phyloP scores from a whole-genome alignment of 2,888 invertebrate genomes.

The Leucoptera coffeella region DNA sequence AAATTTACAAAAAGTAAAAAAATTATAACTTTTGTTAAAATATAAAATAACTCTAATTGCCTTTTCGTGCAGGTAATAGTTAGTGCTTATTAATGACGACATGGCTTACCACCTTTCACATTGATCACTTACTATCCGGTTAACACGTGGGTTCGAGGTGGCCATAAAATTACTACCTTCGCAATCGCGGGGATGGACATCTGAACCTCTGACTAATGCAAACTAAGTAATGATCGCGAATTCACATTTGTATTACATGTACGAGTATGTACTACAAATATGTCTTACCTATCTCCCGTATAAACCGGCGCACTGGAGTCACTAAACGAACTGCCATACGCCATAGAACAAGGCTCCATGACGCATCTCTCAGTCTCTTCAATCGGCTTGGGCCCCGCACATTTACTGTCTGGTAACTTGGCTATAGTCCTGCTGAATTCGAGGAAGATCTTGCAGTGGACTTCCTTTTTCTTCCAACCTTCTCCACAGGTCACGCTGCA shows the following conservation, averaged over 20 bases:
- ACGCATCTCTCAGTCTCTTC: constrained; percentile 78
- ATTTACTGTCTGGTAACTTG: constrained; percentile 80
- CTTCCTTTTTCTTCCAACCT: constrained; percentile 77
- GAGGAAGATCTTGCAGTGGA: constrained; percentile 91
- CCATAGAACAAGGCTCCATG: constrained; percentile 69
- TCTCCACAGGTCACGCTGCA: constrained; percentile 91
- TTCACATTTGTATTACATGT: not conserved
- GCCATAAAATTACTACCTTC: too few relatives aligned
- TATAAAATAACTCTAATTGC: too few relatives aligned
- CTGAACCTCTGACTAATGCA: too few relatives aligned
- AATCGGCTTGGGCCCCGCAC: constrained; percentile 77
- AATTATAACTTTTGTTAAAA: not conserved
- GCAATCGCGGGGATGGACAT: too few relatives aligned
- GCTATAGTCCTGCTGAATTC: constrained; percentile 87
- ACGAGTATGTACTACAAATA: not conserved
- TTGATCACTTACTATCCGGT: too few relatives aligned
- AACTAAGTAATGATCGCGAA: too few relatives aligned
- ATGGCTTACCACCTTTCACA: too few relatives aligned
- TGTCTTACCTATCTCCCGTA: constrained; percentile 27
- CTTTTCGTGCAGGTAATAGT: too few relatives aligned
- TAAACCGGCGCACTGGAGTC: constrained; percentile 37
- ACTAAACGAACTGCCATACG: constrained; percentile 49
- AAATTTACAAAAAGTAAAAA: not conserved
- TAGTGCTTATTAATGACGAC: too few relatives aligned
- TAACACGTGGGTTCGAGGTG: too few relatives aligned